These are phyloP conservation scores for Drosophila mauritiana DNA, from an alignment of 1,140 invertebrate species.

Conservation along the genomic window DNA sequence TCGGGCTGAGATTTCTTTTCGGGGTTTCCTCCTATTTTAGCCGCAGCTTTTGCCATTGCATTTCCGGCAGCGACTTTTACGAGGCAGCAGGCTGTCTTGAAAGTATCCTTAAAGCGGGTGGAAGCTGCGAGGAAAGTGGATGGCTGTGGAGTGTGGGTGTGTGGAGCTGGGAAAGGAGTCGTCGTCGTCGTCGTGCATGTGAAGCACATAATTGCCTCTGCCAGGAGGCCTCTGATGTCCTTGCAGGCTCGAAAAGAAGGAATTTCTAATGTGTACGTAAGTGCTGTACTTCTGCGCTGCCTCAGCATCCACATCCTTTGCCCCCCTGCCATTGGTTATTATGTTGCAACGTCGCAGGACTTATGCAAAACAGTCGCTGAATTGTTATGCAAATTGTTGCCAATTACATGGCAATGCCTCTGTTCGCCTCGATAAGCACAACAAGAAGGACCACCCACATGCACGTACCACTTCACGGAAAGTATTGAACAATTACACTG, in stretches of 20 bases:
- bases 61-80: conserved; percentile 75
- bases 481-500: conserved; percentile 70
- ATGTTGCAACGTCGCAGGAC: conserved; percentile 77
- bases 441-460: conserved; percentile 13
- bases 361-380: conserved; percentile 83
- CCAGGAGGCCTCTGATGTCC: conserved; percentile 46
- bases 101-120: conserved; percentile 27
- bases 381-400: conserved; percentile 83
- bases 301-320: conserved; percentile 17
- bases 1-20: conserved; percentile 60
- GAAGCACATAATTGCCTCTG: conserved; percentile 82
- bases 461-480: conserved; percentile 22
- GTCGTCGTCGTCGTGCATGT: conserved; percentile 27
- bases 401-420: conserved; percentile 80
- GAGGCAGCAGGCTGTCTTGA: conserved; percentile 58
- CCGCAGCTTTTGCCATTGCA: conserved; percentile 52
- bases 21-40: conserved; percentile 7
- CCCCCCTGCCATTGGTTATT: conserved; percentile 50
- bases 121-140: conserved; percentile 10
- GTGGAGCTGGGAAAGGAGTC: conserved; percentile 4
- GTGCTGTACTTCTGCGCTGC: conserved; percentile 58
- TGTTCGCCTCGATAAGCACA: conserved; percentile 24
- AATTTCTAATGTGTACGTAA: conserved; percentile 81
- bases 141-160: conserved; percentile 1
- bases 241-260: conserved; percentile 59